These are phyloP conservation scores for Cephus runcator DNA, from an alignment of 2,888 invertebrate species.

Conservation along the genomic window DNA sequence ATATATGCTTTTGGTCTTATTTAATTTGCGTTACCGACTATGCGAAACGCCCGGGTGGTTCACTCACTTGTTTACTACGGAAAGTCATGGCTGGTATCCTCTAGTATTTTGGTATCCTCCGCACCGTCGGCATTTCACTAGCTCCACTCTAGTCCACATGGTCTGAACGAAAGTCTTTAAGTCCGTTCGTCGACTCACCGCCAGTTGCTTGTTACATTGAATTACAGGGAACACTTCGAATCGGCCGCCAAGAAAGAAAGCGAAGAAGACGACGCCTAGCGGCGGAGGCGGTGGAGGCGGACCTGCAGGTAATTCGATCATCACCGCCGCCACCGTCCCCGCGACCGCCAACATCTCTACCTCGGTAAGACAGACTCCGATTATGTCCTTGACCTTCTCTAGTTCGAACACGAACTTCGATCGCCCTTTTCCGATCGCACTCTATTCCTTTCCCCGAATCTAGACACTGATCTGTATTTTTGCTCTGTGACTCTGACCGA, in stretches of 20 bases:
- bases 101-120: conserved; percentile 40
- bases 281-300: conserved; percentile 4
- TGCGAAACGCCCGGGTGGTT: background rate
- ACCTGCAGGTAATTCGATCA: conserved; percentile 13
- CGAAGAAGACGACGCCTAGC: conserved; percentile 65
- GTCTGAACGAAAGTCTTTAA: background rate
- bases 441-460: background rate
- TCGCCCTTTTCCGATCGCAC: background rate
- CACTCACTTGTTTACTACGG: conserved; percentile 4
- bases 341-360: conserved; percentile 41
- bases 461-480: background rate
- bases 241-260: conserved; percentile 69
- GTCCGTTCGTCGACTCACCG: conserved; percentile 23
- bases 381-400: background rate
- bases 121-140: conserved; percentile 49
- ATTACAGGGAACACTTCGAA: conserved; percentile 59
- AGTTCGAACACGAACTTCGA: background rate
- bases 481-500: background rate
- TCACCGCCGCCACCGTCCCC: conserved; percentile 34
- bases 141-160: conserved; percentile 23
- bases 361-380: conserved; percentile 46
- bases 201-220: conserved; percentile 53
- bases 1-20: conserved; percentile 52
- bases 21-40: conserved; percentile 29
- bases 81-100: conserved; percentile 52